Conservation (phyloP, 2,797 vertebrate species). For the Amblyraja radiata region DNA sequence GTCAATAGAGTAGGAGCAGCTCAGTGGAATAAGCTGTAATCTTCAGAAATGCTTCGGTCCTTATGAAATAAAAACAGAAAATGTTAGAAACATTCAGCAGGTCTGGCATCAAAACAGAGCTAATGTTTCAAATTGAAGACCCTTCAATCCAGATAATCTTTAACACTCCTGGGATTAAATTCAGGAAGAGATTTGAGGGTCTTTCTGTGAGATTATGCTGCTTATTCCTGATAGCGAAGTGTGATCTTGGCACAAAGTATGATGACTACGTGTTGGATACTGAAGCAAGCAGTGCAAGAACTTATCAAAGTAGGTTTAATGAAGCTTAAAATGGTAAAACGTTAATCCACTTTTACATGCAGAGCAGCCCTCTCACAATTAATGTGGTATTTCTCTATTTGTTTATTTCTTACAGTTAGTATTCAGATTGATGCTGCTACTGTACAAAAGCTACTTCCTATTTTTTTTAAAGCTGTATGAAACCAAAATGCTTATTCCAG, state of each 20-base stretch:
- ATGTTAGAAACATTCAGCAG: too few relatives aligned
- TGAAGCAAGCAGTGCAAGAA: too few relatives aligned
- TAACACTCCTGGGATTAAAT: not conserved
- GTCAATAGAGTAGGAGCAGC: too few relatives aligned
- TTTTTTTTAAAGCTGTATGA: not conserved
- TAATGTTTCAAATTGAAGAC: not conserved
- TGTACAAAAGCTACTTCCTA: not conserved
- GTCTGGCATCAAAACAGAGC: too few relatives aligned
- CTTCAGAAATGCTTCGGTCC: too few relatives aligned
- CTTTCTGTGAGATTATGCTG: not conserved
- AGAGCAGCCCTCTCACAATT: not conserved
- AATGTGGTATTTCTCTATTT: not conserved
- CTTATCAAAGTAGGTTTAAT: not conserved
- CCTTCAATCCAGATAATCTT: not conserved
- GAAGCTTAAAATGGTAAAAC: not conserved
- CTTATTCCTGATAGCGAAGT: not conserved
- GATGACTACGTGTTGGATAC: too few relatives aligned
- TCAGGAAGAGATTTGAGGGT: not conserved
- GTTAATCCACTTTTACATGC: conserved; percentile 2
- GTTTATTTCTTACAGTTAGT: not conserved
- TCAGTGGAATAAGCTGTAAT: too few relatives aligned
- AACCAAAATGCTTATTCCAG: not conserved
- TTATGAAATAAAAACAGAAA: too few relatives aligned
- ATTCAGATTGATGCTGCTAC: not conserved
- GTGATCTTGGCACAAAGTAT: not conserved